Evolutionary conservation across 2,797 vertebrate species (phyloP), one percentile per base, ranked within the genome.

Genomic region (Chrosomus eos): DNA sequence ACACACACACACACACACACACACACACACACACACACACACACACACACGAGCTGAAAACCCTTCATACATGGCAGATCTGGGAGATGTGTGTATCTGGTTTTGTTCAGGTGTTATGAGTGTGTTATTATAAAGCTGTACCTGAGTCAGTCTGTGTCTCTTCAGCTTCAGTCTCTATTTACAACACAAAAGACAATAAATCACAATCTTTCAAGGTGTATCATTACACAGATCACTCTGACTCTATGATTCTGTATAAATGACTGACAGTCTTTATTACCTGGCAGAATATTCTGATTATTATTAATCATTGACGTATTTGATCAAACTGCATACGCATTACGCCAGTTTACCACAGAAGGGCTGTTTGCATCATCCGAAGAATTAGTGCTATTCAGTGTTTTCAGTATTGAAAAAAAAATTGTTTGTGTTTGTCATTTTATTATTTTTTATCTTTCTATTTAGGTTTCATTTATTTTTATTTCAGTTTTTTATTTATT

Each of bases 111-210:
- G 21, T 5, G 0, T 51, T 51, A 2, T n/a, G 2, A n/a, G 10
- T 13, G 6, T 31, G 26, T 16, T 28, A 5, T 11, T 60, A 8
- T 7, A 62, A 16, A 28, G 13, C 26, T 62, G 72, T 74, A 13
- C 48, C 82, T 38, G 40, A 9, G 1, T 62, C 81, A 7, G 66
- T 4, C 0, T 80, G 83, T 51, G 1, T 51, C 5, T 18, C 4
- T 2, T 62, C 72, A 0, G 74, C 1, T 5, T 85, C 81, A 7
- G 76, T 5, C 5, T 45, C 84, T 48, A 2, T 75, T 75, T 48
- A 66, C n/a, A 31, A 7, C 86, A 77, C 85, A 28, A 38, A 80
- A 91, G 38, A 87, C 91, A 89, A 58, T 62, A 28, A 62, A 18
- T 31, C 72, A 74, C 26, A 40, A 64, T 14, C 28, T 9, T 16